Evolutionary conservation across 23 tunicate species (phyloP).

Genomic region (Trididemnum clinides): DNA sequence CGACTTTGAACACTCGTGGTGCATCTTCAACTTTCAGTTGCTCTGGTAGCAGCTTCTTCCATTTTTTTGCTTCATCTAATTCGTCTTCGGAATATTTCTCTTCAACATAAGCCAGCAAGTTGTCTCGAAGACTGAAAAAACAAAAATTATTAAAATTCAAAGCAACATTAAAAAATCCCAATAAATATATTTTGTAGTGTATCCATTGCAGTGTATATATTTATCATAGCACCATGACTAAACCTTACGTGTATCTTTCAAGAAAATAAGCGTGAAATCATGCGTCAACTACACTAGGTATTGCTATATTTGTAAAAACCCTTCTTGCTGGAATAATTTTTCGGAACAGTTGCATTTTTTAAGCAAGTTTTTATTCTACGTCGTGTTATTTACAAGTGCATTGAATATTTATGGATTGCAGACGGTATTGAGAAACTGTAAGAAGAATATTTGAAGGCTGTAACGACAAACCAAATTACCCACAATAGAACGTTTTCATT

Average conservation of each 20-base stretch:
- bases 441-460: too few species aligned
- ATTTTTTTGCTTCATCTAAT: not conserved
- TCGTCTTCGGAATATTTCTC: conserved; percentile 6
- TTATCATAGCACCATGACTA: too few species aligned
- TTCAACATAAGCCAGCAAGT: not conserved
- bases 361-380: too few species aligned
- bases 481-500: too few species aligned
- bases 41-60: not conserved
- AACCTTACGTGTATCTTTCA: not conserved
- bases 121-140: conserved; percentile 14
- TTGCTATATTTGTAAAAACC: not conserved
- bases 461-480: too few species aligned
- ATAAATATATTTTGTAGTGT: not conserved
- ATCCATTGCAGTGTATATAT: not conserved
- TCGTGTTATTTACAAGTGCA: too few species aligned
- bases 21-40: not conserved
- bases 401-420: too few species aligned
- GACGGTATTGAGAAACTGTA: too few species aligned
- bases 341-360: too few species aligned
- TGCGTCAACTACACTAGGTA: too few species aligned
- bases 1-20: not conserved
- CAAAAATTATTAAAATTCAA: not conserved
- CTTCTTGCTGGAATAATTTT: too few species aligned
- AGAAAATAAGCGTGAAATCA: too few species aligned
- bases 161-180: not conserved